phyloP scores from a whole-genome alignment of 2,113 vertebrate genomes.

The Channa maculata region DNA sequence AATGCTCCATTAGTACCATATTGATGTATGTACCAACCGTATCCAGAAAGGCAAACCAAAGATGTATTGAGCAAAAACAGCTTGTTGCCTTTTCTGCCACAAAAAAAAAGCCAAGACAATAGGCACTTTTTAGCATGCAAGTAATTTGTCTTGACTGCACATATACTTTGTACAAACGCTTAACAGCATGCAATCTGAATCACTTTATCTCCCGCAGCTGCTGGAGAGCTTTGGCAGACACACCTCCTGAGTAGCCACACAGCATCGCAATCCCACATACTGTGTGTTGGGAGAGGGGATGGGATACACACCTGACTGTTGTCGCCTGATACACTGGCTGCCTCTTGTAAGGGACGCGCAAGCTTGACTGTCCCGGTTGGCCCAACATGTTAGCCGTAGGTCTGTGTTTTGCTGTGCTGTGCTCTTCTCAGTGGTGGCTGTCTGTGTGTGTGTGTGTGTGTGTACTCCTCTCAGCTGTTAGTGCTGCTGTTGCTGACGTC shows the following conservation, averaged over 20 bases:
- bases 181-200: slow-evolving; percentile 42
- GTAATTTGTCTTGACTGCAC: slow-evolving; percentile 31
- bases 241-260: slow-evolving; percentile 40
- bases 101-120: background rate
- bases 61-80: slow-evolving; percentile 34
- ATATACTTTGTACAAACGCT: slow-evolving; percentile 26
- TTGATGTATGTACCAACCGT: slow-evolving; percentile 15
- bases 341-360: slow-evolving; percentile 80
- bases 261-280: slow-evolving; percentile 39
- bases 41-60: slow-evolving; percentile 10
- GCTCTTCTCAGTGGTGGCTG: slow-evolving; percentile 58
- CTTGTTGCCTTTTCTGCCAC: slow-evolving; percentile 7
- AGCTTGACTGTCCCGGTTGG: slow-evolving; percentile 82
- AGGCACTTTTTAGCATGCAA: slow-evolving; percentile 24
- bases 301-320: slow-evolving; percentile 87
- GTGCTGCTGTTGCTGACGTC: slow-evolving; percentile 72
- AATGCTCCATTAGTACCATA: slow-evolving; percentile 30
- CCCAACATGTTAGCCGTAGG: slow-evolving; percentile 84
- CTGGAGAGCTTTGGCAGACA: slow-evolving; percentile 38
- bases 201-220: slow-evolving; percentile 54
- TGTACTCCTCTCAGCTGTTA: slow-evolving; percentile 68
- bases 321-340: slow-evolving; percentile 84
- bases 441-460: slow-evolving; percentile 26
- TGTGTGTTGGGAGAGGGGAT: slow-evolving; percentile 26
- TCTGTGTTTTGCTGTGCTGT: slow-evolving; percentile 69